phyloP scores from a whole-genome alignment of 2,797 vertebrate genomes.

The Tangara arthus region DNA sequence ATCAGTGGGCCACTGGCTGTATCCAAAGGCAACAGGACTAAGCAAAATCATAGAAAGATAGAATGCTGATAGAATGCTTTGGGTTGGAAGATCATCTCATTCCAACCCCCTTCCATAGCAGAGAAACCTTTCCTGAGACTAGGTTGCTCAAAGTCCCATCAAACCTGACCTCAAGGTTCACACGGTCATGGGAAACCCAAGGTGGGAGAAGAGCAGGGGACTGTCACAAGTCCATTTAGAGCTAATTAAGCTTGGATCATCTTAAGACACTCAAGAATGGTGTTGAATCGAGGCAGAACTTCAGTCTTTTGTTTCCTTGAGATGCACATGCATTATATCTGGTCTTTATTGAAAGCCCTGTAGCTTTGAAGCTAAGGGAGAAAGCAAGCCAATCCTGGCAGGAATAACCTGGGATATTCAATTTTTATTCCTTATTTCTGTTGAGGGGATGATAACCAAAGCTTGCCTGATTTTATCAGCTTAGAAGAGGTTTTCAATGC shows the following conservation, averaged over 20 bases:
- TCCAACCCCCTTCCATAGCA: background rate
- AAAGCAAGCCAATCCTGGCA: background rate
- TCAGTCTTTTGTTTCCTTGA: background rate
- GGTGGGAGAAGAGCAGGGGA: background rate
- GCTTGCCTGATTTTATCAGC: background rate
- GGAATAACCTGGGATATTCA: background rate
- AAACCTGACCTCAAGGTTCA: background rate
- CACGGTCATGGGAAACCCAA: background rate
- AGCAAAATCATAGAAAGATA: background rate
- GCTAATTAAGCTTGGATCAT: background rate
- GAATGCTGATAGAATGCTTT: background rate
- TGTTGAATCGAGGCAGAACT: background rate
- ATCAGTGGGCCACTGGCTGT: background rate
- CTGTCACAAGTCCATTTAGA: background rate
- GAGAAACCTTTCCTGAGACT: background rate
- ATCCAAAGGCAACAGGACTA: background rate
- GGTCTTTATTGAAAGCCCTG: background rate
- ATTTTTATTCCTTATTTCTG: background rate
- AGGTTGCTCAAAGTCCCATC: background rate
- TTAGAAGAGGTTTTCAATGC: background rate
- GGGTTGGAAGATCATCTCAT: background rate
- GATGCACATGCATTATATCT: background rate
- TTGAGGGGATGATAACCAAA: background rate
- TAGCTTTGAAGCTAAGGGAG: background rate
- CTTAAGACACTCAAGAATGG: background rate